phyloP scores from a whole-genome alignment of 2,888 invertebrate genomes.

The Gymnosoma rotundatum region DNA sequence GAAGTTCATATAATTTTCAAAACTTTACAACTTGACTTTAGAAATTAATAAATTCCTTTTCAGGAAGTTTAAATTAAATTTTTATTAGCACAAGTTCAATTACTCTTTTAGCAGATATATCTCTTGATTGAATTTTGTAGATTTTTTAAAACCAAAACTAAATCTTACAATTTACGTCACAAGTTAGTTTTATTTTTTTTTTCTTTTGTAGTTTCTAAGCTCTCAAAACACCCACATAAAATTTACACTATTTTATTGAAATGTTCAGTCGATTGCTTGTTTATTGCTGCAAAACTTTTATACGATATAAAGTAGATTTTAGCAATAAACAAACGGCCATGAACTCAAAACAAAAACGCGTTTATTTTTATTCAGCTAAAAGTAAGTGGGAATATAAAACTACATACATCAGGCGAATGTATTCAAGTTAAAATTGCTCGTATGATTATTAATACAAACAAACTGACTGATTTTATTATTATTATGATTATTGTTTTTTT shows the following conservation, averaged over 20 bases:
- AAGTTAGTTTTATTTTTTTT: slow-evolving; percentile 18
- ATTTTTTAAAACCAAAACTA: slow-evolving; percentile 53
- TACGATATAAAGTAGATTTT: slow-evolving; percentile 39
- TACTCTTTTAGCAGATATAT: too few relatives aligned
- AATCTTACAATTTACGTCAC: slow-evolving; percentile 63
- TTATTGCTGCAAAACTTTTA: slow-evolving; percentile 46
- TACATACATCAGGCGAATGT: background rate
- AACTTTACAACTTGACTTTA: too few relatives aligned
- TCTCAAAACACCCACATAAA: slow-evolving; percentile 64
- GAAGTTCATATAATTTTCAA: too few relatives aligned
- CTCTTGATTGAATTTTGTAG: background rate
- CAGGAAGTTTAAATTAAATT: too few relatives aligned
- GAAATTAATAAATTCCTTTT: too few relatives aligned
- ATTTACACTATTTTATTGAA: slow-evolving; percentile 30
- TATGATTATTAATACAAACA: too few relatives aligned
- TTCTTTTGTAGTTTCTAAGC: slow-evolving; percentile 16
- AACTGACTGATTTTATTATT: background rate
- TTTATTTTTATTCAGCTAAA: slow-evolving; percentile 35
- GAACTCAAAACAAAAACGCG: slow-evolving; percentile 59
- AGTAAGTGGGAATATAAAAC: slow-evolving; percentile 26
- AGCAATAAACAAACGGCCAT: slow-evolving; percentile 66
- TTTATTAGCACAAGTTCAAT: too few relatives aligned
- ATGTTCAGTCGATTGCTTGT: slow-evolving; percentile 13
- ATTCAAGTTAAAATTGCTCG: background rate
- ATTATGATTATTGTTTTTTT: background rate